Base-by-base conservation (phyloP, 2,113 vertebrate genomes). In the Chauna torquata region DNA sequence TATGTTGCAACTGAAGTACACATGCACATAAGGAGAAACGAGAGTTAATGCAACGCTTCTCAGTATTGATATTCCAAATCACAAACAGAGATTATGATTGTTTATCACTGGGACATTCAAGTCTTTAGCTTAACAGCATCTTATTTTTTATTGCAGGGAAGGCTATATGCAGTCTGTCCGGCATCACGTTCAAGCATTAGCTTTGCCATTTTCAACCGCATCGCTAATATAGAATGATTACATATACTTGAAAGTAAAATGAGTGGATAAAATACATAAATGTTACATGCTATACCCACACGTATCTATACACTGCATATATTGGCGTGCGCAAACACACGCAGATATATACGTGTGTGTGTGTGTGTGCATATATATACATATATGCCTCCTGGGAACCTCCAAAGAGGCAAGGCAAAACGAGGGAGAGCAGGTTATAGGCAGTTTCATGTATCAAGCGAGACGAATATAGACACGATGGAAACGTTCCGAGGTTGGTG, bases 321-420 rank as follows among this genome's bases (percentile, higher is more conserved):
- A 77, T 9, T n/a, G n/a, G 25, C 13, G 24, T 24, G 25, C 24
- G 14, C 14, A 25, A 14, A 52, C 13, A 15, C 14, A 15, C 11
- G 90, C 0, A 3, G 10, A 62, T 9, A 59, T 5, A 70, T 3
- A 70, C 0, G n/a, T n/a, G n/a, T n/a, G n/a, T n/a, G n/a, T n/a
- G n/a, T n/a, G n/a, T n/a, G n/a, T n/a, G n/a, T n/a, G n/a, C n/a
- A n/a, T n/a, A n/a, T n/a, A n/a, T n/a, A 69, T 0, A 18, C 4
- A 12, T 3, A 12, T 8, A 8, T 30, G 45, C 18, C 61, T 65
- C 40, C 30, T 49, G 30, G 66, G 89, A 85, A 92, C 13, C 72
- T 75, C 55, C 28, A 45, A 49, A 49, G 9, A 82, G 70, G 25
- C 40, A 79, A 87, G 64, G 42, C 30, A 74, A 89, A 78, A n/a